Base-by-base conservation (phyloP, 2,113 vertebrate species). In the Dissostichus mawsoni region DNA sequence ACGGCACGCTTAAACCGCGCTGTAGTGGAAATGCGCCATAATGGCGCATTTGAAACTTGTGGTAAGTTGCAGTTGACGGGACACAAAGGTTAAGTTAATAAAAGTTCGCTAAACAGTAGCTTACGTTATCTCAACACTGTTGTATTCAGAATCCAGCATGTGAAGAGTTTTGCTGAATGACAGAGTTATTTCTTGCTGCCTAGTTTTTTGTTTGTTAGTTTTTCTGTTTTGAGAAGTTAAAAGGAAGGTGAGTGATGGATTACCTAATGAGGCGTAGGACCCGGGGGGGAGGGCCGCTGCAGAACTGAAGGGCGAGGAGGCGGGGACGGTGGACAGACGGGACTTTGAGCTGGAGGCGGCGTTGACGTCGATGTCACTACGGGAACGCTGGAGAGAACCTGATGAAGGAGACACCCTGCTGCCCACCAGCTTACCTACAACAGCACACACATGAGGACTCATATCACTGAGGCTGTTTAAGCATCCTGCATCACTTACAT, bases 231-330 rank as follows among this genome's bases (percentile, higher is more conserved):
- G 14, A 29, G 18, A 29, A 10, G 4, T 14, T 62, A 8, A 23
- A 8, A 55, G 12, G 20, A 17, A 74, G 36, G 25, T 11, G 75
- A 58, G 3, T 29, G n/a, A 36, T 1, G 47, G 10, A 85, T 97
- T 96, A 99, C 98, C 98, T 96, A 99, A 93, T 25, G 98, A 99
- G 25, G 98, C 97, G 4, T 99, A 99, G n/a, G 98, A 99, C 58
- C 98, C 98, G 0, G 98, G 98, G 52, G 98, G 98, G 56, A 99
- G 94, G 65, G 98, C 96, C 0, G 98, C 95, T 0, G 97, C 98
- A 0, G 96, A 96, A 93, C 97, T 96, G 95, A 99, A 99, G 16
- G 97, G 96, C 0, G 96, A 92, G 10, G 97, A 91, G 33, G 96
- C 69, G 8, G 96, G 95, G 23, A 96, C 94, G 1, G 96, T 95